Percentiles rank a stretch among this genome's conserved stretches.
These are phyloP conservation scores for Phoenoteleia sp. DNA, from an alignment of 2,888 invertebrate genomes.

Conservation along the genomic window DNA sequence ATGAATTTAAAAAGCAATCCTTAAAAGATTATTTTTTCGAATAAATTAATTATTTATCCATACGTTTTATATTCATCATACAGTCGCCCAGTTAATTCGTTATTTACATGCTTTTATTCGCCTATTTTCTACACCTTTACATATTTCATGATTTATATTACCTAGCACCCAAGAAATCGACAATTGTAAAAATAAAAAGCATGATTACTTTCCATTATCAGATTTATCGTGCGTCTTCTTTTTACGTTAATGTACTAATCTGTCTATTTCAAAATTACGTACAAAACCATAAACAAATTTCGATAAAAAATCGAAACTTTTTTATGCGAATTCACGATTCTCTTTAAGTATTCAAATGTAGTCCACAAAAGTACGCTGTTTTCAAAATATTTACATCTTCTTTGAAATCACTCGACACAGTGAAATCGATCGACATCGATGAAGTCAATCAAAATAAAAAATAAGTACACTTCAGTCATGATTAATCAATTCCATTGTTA, in stretches of 20 bases:
- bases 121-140: slow-evolving; percentile 5
- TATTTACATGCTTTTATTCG: slow-evolving; percentile 21
- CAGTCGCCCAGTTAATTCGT: not conserved
- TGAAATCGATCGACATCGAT: too few relatives aligned
- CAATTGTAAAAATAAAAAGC: not conserved
- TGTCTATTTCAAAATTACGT: not conserved
- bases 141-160: not conserved
- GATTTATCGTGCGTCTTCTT: not conserved
- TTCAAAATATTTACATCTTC: too few relatives aligned
- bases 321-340: too few relatives aligned
- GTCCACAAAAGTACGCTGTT: too few relatives aligned
- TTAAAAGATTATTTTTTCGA: not conserved
- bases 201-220: not conserved
- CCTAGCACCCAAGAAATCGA: not conserved
- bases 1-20: not conserved
- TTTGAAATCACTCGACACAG: too few relatives aligned
- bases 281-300: not conserved
- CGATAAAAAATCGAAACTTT: not conserved
- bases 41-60: slow-evolving; percentile 26
- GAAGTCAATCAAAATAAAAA: too few relatives aligned
- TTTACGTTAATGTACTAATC: not conserved
- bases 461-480: slow-evolving; percentile 24
- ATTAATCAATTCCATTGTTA: not conserved
- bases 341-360: too few relatives aligned
- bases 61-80: slow-evolving; percentile 16